Evolutionary conservation across 2,888 invertebrate genomes (phyloP), one percentile per base, ranked within the genome.

Genomic region (Coenonympha arcania): DNA sequence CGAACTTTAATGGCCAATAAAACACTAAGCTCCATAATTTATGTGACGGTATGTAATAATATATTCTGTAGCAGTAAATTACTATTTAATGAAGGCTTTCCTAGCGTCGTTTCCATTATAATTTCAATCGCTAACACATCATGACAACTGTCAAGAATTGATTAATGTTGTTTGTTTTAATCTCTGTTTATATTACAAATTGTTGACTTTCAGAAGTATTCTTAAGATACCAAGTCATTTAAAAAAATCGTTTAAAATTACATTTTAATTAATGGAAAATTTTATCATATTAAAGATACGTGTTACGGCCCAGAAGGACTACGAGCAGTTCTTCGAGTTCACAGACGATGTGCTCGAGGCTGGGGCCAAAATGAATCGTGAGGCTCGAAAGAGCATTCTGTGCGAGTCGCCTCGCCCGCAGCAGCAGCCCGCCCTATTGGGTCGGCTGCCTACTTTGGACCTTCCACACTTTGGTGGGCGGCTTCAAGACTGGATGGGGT

Each of bases 1-100:
- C 8, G 22, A 9, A 39, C 16, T 22, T 22, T 22, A 24, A 9
- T 24, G 9, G 39, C 4, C 8, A 39, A 24, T 39, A 39, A 39
- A 24, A 39, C 22, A 39, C 39, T 24, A 39, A 39, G 16, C 39
- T 15, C 15, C 20, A 24, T 39, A 24, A 39, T 24, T 16, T 39
- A 39, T 39, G 39, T 24, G 13, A 39, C 24, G 39, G 24, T 39
- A 39, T 39, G 22, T 39, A 39, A 22, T 39, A 15, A 39, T 9
- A 24, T 24, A 39, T 39, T 39, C 15, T 39, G 15, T 24, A 16
- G 39, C 15, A 39, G 15, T 39, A 39, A 39, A 24, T 22, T 39
- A 24, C 22, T 8, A 15, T 39, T 39, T 39, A 39, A 39, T 39
- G 22, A 2, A 39, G 39, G 39, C 39, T 39, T 39, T 39, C 39